Evolutionary conservation across 1,140 invertebrate species (phyloP), one percentile per base, ranked within the genome.

Genomic region (Trachymyrmex cornetzi): DNA sequence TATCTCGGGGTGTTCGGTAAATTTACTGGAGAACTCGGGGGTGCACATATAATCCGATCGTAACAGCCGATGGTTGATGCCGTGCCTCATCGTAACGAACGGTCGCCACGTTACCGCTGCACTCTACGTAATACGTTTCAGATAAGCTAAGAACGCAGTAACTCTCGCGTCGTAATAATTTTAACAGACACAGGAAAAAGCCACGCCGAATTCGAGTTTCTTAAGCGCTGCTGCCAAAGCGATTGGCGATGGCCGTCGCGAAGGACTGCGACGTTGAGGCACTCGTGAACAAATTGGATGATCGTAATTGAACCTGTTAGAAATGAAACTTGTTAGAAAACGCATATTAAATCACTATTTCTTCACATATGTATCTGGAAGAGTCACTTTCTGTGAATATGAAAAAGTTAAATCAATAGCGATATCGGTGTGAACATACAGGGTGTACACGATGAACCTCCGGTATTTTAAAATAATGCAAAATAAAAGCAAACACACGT

Each of bases 21-120:
- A 86, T 86, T 81, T 86, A 86, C 50, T 16, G 77, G 24, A 27
- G 11, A 79, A 86, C 63, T 71, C 30, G 66, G 53, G 38, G 27
- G 67, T 53, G 66, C 66, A 81, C 77, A 81, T 81, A 81, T 86
- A 86, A 86, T 86, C 77, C 85, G 55, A 81, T 86, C 77, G 85
- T 81, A 86, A 85, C 84, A 55, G 84, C 59, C 74, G 63, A 72
- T 81, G 63, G 63, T 66, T 79, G 84, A 75, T 86, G 74, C 74
- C 84, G 74, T 86, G 66, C 44, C 61, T 86, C 85, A 81, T 86
- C 77, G 85, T 86, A 86, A 86, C 85, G 77, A 80, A 86, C 85
- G 85, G 69, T 57, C 50, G 67, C 77, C 53, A 27, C 75, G 75
- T 53, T 71, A 59, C 77, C 66, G 53, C 44, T 48, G 85, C 85